Conservation (phyloP, 1,140 invertebrate species). For the Drosophila sechellia region DNA sequence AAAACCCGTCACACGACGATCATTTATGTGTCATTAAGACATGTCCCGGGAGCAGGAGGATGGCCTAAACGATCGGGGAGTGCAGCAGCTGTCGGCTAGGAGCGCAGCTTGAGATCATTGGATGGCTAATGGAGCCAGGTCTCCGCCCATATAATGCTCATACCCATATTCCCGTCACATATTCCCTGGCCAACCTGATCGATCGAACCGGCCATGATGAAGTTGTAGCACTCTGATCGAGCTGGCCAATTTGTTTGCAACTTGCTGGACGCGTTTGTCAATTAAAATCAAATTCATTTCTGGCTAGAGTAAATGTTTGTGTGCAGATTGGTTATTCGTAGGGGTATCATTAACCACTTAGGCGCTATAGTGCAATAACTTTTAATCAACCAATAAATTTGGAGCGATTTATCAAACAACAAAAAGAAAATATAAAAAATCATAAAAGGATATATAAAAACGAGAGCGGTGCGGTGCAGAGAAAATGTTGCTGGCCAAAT, state of each 20-base stretch:
- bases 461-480: slow-evolving; percentile 7
- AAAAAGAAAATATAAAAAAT: slow-evolving; percentile 17
- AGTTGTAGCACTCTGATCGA: slow-evolving; percentile 70
- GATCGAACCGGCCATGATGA: slow-evolving; percentile 58
- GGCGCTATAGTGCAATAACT: slow-evolving; percentile 76
- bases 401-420: slow-evolving; percentile 74
- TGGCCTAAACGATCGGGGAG: slow-evolving; percentile 9
- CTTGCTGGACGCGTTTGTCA: slow-evolving; percentile 78
- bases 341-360: slow-evolving; percentile 78
- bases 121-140: slow-evolving; percentile 61
- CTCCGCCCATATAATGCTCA: slow-evolving; percentile 51
- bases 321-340: slow-evolving; percentile 14
- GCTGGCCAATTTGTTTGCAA: slow-evolving; percentile 69
- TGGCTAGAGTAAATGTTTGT: slow-evolving; percentile 53
- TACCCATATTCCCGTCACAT: neutral
- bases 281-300: slow-evolving; percentile 79
- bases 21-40: slow-evolving; percentile 77
- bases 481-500: slow-evolving; percentile 77
- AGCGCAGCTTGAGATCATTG: slow-evolving; percentile 54
- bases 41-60: slow-evolving; percentile 27
- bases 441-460: neutral
- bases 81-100: slow-evolving; percentile 35
- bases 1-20: slow-evolving; percentile 52
- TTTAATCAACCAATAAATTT: slow-evolving; percentile 83
- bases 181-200: slow-evolving; percentile 16